These are phyloP conservation scores for Tridacna crocea DNA, from an alignment of 2,888 invertebrate genomes.

Conservation along the genomic window DNA sequence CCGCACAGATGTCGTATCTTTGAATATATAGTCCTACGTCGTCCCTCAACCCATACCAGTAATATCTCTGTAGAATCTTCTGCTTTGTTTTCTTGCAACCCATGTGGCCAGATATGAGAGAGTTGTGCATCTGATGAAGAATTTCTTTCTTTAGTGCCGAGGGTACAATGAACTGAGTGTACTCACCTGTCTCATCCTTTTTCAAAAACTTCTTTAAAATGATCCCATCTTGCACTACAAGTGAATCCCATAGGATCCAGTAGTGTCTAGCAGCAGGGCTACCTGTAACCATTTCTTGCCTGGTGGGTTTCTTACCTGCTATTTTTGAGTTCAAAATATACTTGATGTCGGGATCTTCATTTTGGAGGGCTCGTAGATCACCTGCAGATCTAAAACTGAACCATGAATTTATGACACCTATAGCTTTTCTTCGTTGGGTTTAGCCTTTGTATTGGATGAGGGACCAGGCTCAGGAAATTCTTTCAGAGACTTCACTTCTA, in stretches of 20 bases:
- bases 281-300: not conserved
- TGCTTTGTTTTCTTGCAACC: constrained; percentile 32
- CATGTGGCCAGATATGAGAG: constrained; percentile 32
- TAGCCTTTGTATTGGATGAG: not conserved
- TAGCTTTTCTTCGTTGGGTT: not conserved
- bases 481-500: not conserved
- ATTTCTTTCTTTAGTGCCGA: constrained; percentile 11
- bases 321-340: not conserved
- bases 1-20: constrained; percentile 36
- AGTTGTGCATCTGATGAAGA: constrained; percentile 31
- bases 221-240: constrained; percentile 6
- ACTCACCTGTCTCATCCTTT: constrained; percentile 14
- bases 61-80: constrained; percentile 29
- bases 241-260: constrained; percentile 31
- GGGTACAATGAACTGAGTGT: constrained; percentile 21
- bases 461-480: not conserved
- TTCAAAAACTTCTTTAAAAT: constrained; percentile 18
- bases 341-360: constrained; percentile 9
- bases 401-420: not conserved
- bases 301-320: not conserved
- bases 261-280: constrained; percentile 38
- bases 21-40: constrained; percentile 21
- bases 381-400: not conserved
- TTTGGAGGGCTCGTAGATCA: not conserved
- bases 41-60: constrained; percentile 33